These are phyloP conservation scores for Drosophila birchii DNA, from an alignment of 2,888 invertebrate genomes.

Conservation along the genomic window DNA sequence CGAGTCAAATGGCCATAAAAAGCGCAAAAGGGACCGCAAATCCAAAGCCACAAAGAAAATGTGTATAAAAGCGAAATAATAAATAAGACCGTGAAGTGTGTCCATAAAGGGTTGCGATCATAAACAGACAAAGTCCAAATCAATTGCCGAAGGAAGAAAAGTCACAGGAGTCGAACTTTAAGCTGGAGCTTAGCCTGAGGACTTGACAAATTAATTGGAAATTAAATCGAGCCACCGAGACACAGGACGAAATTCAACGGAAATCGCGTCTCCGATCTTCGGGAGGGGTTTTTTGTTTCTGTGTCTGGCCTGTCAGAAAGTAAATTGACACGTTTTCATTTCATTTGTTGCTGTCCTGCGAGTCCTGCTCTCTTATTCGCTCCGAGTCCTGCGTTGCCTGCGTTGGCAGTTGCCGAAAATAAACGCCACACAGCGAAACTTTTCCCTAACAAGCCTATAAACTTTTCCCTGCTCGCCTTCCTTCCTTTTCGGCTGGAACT, in stretches of 20 bases:
- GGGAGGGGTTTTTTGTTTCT: conserved; percentile 21
- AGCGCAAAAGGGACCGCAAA: conserved; percentile 52
- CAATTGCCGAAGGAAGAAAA: conserved; percentile 1
- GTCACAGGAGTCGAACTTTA: conserved; percentile 1
- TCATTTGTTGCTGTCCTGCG: conserved; percentile 41
- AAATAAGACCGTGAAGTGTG: conserved; percentile 68
- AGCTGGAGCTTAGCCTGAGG: conserved; percentile 2
- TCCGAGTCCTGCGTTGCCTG: not conserved
- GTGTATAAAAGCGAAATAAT: conserved; percentile 75
- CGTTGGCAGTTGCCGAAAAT: conserved; percentile 33
- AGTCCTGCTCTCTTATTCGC: not conserved
- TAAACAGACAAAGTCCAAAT: conserved; percentile 41
- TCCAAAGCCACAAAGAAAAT: conserved; percentile 22
- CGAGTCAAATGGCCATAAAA: conserved; percentile 81
- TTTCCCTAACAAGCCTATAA: conserved; percentile 54
- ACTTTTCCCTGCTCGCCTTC: conserved; percentile 31
- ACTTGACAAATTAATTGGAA: conserved; percentile 45
- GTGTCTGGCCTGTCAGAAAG: conserved; percentile 44
- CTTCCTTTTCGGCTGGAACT: conserved; percentile 30
- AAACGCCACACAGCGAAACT: conserved; percentile 39
- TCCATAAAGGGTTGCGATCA: conserved; percentile 41
- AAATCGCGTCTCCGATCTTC: not conserved
- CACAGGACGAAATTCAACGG: conserved; percentile 10
- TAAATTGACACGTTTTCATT: conserved; percentile 60
- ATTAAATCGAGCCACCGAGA: conserved; percentile 52